phyloP scores from a whole-genome alignment of 2,797 vertebrate genomes.

The Rhyacichthys aspro region DNA sequence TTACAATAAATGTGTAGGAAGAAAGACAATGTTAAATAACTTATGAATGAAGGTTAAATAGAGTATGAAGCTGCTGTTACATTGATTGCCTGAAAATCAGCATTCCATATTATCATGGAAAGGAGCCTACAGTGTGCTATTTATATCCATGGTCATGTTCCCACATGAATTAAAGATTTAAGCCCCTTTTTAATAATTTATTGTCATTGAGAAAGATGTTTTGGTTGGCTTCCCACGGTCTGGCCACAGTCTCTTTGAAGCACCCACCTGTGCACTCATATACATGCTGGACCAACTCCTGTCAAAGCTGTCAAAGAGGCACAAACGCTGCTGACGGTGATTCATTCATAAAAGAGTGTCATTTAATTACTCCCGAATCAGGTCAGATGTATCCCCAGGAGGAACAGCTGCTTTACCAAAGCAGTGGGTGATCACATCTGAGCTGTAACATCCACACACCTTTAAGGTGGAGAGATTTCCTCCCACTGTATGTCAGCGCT shows the following conservation, averaged over 20 bases:
- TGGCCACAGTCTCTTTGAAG: constrained; percentile 56
- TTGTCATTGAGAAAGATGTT: constrained; percentile 68
- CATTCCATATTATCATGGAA: constrained; percentile 28
- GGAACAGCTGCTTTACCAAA: constrained; percentile 37
- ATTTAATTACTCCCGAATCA: constrained; percentile 73
- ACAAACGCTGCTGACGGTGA: constrained; percentile 30
- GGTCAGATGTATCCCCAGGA: constrained; percentile 55
- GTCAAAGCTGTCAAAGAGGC: constrained; percentile 61
- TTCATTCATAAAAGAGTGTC: constrained; percentile 69
- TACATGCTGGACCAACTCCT: constrained; percentile 41
- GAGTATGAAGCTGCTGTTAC: constrained; percentile 22
- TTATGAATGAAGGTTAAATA: constrained; percentile 4
- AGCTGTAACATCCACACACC: constrained; percentile 44
- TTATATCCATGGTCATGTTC: constrained; percentile 66
- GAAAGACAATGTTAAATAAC: constrained; percentile 26
- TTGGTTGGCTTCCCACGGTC: constrained; percentile 57
- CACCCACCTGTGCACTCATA: constrained; percentile 57
- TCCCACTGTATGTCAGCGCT: constrained; percentile 46
- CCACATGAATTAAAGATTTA: constrained; percentile 75
- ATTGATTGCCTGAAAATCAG: constrained; percentile 37
- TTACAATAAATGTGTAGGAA: constrained; percentile 17
- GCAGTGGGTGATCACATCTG: constrained; percentile 46
- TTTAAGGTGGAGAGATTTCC: constrained; percentile 61
- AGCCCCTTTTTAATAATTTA: constrained; percentile 73
- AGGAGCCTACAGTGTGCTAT: constrained; percentile 40